Evolutionary conservation across 2,113 vertebrate species (phyloP).

Genomic region (Boleophthalmus pectinirostris): DNA sequence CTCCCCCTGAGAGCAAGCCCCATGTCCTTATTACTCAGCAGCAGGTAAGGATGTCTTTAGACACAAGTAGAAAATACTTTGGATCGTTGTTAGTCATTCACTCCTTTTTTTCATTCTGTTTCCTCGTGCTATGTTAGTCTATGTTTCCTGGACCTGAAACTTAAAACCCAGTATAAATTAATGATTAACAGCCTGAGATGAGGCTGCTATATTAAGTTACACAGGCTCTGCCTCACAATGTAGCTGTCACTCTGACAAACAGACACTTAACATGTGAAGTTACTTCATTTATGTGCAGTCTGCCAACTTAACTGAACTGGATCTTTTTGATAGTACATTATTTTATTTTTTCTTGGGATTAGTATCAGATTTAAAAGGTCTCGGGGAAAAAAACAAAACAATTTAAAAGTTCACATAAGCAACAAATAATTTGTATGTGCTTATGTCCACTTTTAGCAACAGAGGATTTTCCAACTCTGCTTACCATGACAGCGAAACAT

Average conservation of each 20-base stretch:
- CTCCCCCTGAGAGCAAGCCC: neutral
- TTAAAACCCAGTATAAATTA: constrained; percentile 61
- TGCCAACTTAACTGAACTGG: neutral
- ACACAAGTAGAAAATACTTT: neutral
- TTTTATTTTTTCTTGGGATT: neutral
- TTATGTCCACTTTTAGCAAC: constrained; percentile 76
- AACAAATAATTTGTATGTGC: constrained; percentile 26
- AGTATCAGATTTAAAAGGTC: neutral
- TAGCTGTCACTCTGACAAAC: constrained; percentile 29
- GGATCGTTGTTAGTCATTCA: neutral
- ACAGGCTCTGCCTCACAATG: constrained; percentile 25
- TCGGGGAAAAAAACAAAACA: neutral
- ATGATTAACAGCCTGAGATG: constrained; percentile 49
- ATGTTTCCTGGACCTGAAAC: constrained; percentile 30
- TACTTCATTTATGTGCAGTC: neutral
- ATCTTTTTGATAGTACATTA: neutral
- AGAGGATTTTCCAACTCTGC: constrained; percentile 68
- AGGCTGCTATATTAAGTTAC: constrained; percentile 52
- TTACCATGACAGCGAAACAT: constrained; percentile 79
- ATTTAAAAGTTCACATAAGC: constrained; percentile 3
- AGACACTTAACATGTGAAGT: constrained; percentile 10
- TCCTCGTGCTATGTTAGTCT: constrained; percentile 14
- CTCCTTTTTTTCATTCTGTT: neutral
- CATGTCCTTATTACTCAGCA: neutral
- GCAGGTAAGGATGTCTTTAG: constrained; percentile 34